Percentiles rank a stretch among this genome's conserved stretches.
Conservation (phyloP, 2,888 invertebrate species). For the Lepidochitona cinerea region DNA sequence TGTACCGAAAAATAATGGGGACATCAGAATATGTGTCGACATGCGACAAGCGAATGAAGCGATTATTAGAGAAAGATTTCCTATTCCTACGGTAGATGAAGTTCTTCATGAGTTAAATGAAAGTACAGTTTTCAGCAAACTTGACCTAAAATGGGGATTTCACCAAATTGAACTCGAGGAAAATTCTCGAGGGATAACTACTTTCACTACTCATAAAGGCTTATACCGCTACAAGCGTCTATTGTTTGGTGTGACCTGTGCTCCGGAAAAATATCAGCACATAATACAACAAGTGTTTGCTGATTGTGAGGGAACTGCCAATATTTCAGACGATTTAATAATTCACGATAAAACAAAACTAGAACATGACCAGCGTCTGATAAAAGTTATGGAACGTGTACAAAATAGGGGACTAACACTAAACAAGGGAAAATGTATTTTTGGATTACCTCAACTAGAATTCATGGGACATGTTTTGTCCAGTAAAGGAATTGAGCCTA, state of each 20-base stretch:
- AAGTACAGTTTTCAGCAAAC: constrained; percentile 35
- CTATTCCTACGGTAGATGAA: constrained; percentile 32
- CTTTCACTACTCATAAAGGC: constrained; percentile 41
- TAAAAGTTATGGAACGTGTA: constrained; percentile 9
- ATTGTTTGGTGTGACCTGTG: constrained; percentile 36
- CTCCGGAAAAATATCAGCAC: constrained; percentile 37
- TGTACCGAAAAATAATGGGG: constrained; percentile 19
- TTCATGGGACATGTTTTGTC: constrained; percentile 17
- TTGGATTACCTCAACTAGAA: constrained; percentile 15
- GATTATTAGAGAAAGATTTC: constrained; percentile 25
- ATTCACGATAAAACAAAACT: constrained; percentile 25
- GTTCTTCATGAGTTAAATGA: constrained; percentile 26
- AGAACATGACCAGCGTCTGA: constrained; percentile 27
- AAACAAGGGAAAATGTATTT: constrained; percentile 18
- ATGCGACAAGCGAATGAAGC: constrained; percentile 30
- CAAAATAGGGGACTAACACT: constrained; percentile 13
- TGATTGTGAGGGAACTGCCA: constrained; percentile 21
- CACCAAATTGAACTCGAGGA: constrained; percentile 40
- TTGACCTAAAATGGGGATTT: constrained; percentile 44
- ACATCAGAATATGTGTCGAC: constrained; percentile 26
- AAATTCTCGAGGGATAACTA: constrained; percentile 41
- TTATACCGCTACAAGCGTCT: constrained; percentile 37
- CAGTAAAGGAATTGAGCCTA: background rate
- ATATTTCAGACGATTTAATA: constrained; percentile 37
- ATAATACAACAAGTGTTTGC: constrained; percentile 24